These are phyloP conservation scores for Aspidiotus destructor DNA, from an alignment of 2,888 invertebrate species.

Conservation along the genomic window DNA sequence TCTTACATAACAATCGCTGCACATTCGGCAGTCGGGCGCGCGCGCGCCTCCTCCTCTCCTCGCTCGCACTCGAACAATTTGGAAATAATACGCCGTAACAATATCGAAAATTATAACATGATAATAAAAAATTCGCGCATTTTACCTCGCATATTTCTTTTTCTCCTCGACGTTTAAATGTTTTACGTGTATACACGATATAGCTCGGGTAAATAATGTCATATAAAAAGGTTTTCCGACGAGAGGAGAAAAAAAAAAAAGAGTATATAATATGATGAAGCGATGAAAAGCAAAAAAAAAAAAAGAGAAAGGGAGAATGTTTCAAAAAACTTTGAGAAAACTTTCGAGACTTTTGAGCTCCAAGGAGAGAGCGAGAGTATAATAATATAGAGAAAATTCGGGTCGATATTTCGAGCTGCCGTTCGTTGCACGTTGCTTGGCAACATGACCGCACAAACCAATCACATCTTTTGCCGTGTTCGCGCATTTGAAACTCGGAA, in stretches of 20 bases:
- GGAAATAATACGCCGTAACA: too few relatives aligned
- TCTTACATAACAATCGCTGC: too few relatives aligned
- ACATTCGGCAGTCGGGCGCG: too few relatives aligned
- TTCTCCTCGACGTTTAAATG: too few relatives aligned
- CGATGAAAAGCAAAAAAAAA: slow-evolving; percentile 5
- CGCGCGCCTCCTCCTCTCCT: too few relatives aligned
- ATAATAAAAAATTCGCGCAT: too few relatives aligned
- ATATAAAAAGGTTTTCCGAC: background rate
- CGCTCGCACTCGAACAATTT: too few relatives aligned
- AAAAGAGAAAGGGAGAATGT: background rate
- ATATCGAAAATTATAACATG: too few relatives aligned
- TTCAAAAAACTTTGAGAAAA: background rate
- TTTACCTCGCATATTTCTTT: too few relatives aligned
- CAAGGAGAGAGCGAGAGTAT: slow-evolving; percentile 11
- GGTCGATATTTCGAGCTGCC: slow-evolving; percentile 30
- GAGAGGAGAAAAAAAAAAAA: too few relatives aligned
- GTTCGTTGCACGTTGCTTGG: slow-evolving; percentile 30
- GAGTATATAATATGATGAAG: background rate
- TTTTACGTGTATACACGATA: too few relatives aligned
- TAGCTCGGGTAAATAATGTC: too few relatives aligned
- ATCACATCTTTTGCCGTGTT: slow-evolving; percentile 32
- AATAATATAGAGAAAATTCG: slow-evolving; percentile 10
- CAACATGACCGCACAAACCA: slow-evolving; percentile 33
- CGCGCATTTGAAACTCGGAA: slow-evolving; percentile 30
- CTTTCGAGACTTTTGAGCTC: slow-evolving; percentile 31